These are phyloP conservation scores for Calliphora vicina DNA, from an alignment of 1,140 invertebrate genomes.

Conservation along the genomic window DNA sequence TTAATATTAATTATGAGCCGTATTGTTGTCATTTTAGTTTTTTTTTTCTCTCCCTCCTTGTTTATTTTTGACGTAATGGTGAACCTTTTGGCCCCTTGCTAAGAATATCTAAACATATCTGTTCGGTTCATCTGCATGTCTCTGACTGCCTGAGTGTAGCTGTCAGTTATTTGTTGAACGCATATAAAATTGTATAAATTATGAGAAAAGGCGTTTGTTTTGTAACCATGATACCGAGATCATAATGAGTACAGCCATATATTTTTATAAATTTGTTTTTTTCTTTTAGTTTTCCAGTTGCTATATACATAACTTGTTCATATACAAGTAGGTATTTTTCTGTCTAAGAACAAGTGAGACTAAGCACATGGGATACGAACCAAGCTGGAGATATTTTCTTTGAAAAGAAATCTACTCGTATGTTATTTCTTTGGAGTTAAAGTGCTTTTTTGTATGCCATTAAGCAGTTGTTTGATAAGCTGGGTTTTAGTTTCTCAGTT, in stretches of 20 bases:
- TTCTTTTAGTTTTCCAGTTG: not conserved
- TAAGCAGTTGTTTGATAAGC: not conserved
- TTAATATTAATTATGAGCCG: too few relatives aligned
- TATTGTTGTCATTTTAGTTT: not conserved
- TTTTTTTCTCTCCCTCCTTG: not conserved
- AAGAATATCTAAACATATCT: not conserved
- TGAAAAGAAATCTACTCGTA: too few relatives aligned
- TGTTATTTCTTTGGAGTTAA: not conserved
- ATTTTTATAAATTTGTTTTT: not conserved
- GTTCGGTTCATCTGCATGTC: too few relatives aligned
- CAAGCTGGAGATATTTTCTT: not conserved
- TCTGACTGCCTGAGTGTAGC: not conserved
- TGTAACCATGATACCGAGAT: not conserved
- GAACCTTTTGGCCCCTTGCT: not conserved
- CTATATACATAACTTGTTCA: not conserved
- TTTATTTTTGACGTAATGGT: not conserved
- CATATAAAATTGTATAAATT: conserved; percentile 10
- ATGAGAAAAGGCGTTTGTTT: not conserved
- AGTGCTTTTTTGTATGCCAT: not conserved
- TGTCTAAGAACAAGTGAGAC: too few relatives aligned
- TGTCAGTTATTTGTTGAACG: not conserved
- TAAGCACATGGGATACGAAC: not conserved
- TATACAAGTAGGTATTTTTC: not conserved
- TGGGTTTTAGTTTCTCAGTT: not conserved
- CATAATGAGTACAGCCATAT: not conserved